Evolutionary conservation across 2,797 vertebrate genomes (phyloP), one percentile per base, ranked within the genome.

Genomic region (Crocodylus rhombifer): DNA sequence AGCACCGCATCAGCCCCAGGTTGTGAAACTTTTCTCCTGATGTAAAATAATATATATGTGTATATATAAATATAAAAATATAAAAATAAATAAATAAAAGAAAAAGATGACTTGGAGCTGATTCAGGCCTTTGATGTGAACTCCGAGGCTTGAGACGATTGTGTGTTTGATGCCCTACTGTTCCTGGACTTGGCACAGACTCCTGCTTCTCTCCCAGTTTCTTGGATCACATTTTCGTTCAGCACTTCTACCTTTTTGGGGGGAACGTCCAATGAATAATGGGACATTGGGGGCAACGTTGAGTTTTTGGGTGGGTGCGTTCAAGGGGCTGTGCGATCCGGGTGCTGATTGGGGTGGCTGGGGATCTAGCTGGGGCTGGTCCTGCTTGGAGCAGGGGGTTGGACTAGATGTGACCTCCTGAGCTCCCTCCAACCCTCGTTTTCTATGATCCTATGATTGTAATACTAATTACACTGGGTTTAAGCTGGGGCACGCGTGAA

Each of bases 121-220:
- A 4, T 83, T 95, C 84, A 93, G 78, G 23, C 15, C 69, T 95
- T 97, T 95, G 91, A 95, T 92, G 85, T 90, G 79, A 77, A 60
- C 64, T 95, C 75, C 77, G 65, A 86, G 82, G 84, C 82, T 92
- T 84, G 75, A 95, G 26, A 80, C 67, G 85, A 81, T 91, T 89
- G 75, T 20, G 87, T 0, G 0, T 86, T 96, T 94, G 94, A 91
- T 57, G 80, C 67, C 80, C 87, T 86, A 63, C 80, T 90, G 75
- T 89, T 92, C 91, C 81, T 94, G 67, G 64, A 75, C 76, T 76
- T 91, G 82, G 82, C 87, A 87, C 51, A 77, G 69, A 15, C 16
- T 81, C 76, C 13, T 1, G 87, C 93, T 92, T 93, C 84, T 69
- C 85, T 84, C 82, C 63, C 8, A 3, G 4, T 33, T 77, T 91